These are phyloP conservation scores for Noturus placidus DNA, from an alignment of 2,113 vertebrate species.

Conservation along the genomic window DNA sequence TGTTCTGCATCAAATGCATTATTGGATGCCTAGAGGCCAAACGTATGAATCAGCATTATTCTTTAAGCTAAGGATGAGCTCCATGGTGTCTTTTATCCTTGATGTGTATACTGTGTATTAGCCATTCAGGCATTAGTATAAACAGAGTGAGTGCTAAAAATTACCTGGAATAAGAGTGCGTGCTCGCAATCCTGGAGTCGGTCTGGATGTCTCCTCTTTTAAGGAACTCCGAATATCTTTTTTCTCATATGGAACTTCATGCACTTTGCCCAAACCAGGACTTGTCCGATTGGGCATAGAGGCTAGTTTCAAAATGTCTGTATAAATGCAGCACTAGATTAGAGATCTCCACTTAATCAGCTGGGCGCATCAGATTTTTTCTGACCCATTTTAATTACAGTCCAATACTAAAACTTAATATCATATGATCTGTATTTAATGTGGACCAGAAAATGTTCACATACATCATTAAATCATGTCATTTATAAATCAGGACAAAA, in stretches of 20 bases:
- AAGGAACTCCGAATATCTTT: neutral
- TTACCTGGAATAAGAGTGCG: conserved; percentile 1
- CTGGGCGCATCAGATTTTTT: neutral
- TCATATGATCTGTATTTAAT: neutral
- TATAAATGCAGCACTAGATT: neutral
- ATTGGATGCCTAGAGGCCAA: neutral
- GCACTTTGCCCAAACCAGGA: neutral
- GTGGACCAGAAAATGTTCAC: neutral
- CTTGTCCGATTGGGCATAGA: neutral
- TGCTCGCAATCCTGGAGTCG: neutral
- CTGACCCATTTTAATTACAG: neutral
- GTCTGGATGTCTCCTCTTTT: neutral
- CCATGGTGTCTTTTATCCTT: neutral
- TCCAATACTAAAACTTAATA: neutral
- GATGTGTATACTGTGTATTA: neutral
- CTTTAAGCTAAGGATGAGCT: conserved; percentile 3
- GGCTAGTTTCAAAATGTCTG: neutral
- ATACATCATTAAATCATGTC: neutral
- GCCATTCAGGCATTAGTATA: neutral
- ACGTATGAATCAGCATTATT: conserved; percentile 11
- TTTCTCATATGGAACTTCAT: neutral
- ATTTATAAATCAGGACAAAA: neutral
- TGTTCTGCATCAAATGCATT: neutral
- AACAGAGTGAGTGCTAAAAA: neutral
- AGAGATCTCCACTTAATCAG: neutral